Conservation (phyloP, 2,888 invertebrate species). For the Ophraella communa region DNA sequence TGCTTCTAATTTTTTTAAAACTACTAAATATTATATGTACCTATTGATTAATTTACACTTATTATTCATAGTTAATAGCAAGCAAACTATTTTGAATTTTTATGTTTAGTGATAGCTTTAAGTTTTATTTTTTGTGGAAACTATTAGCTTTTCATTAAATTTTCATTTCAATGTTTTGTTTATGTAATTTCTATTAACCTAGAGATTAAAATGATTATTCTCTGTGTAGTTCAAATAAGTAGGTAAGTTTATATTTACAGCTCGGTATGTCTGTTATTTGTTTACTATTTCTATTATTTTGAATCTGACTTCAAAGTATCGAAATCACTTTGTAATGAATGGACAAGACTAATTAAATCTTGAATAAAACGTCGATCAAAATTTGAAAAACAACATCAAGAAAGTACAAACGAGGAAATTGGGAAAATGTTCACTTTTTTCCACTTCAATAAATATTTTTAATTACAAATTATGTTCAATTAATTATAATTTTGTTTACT, state of each 20-base stretch:
- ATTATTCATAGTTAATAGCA: too few relatives aligned
- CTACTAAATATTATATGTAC: too few relatives aligned
- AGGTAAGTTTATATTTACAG: slow-evolving; percentile 7
- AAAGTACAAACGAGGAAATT: not conserved
- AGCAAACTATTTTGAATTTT: too few relatives aligned
- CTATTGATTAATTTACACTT: too few relatives aligned
- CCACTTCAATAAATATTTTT: too few relatives aligned
- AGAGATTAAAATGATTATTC: not conserved
- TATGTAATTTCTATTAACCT: not conserved
- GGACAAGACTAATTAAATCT: not conserved
- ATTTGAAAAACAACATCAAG: not conserved
- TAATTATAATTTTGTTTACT: too few relatives aligned
- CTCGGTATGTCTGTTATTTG: not conserved
- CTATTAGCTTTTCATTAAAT: not conserved
- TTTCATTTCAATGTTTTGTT: not conserved
- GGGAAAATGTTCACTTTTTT: not conserved
- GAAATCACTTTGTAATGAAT: not conserved
- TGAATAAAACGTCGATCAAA: not conserved
- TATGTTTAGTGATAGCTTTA: too few relatives aligned
- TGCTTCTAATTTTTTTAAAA: too few relatives aligned
- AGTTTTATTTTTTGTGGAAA: too few relatives aligned
- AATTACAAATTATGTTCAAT: too few relatives aligned
- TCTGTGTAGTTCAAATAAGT: not conserved
- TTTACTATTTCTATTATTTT: slow-evolving; percentile 1
- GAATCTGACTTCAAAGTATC: not conserved